Percentiles rank a stretch among this genome's conserved stretches.
phyloP scores from a whole-genome alignment of 2,113 vertebrate species.

The Eudyptes chrysolophus region DNA sequence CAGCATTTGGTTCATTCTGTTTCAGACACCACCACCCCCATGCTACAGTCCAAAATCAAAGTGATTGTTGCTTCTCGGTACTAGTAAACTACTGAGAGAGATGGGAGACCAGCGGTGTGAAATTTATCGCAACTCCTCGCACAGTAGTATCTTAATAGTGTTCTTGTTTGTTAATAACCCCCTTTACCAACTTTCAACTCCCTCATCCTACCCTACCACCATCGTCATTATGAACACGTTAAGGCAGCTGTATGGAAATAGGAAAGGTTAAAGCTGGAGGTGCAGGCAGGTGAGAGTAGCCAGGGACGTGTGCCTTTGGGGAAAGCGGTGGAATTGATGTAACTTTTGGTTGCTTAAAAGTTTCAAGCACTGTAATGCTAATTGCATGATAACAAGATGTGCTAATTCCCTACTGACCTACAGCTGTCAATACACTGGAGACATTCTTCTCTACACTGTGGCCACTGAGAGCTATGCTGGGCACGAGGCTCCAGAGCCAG shows the following conservation, averaged over 20 bases:
- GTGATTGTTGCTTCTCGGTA: background rate
- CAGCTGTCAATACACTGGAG: background rate
- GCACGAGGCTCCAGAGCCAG: background rate
- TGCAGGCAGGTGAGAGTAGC: background rate
- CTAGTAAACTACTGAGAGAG: background rate
- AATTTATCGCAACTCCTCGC: background rate
- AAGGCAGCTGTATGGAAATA: background rate
- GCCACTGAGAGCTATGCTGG: background rate
- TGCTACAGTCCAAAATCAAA: background rate
- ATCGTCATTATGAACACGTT: rapidly evolving
- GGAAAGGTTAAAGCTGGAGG: background rate
- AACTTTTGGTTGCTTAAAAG: background rate
- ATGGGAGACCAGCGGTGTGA: rapidly evolving
- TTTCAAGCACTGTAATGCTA: background rate
- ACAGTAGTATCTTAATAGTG: background rate
- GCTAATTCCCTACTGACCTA: background rate
- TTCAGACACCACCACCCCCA: background rate
- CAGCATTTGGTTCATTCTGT: background rate
- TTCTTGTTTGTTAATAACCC: background rate
- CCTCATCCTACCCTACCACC: background rate
- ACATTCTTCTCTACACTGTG: background rate
- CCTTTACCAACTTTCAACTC: background rate
- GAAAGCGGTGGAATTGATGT: background rate
- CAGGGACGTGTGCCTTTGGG: background rate
- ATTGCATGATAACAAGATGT: background rate